Evolutionary conservation across 2,888 invertebrate species (phyloP).

Genomic region (Epinotia demarniana): DNA sequence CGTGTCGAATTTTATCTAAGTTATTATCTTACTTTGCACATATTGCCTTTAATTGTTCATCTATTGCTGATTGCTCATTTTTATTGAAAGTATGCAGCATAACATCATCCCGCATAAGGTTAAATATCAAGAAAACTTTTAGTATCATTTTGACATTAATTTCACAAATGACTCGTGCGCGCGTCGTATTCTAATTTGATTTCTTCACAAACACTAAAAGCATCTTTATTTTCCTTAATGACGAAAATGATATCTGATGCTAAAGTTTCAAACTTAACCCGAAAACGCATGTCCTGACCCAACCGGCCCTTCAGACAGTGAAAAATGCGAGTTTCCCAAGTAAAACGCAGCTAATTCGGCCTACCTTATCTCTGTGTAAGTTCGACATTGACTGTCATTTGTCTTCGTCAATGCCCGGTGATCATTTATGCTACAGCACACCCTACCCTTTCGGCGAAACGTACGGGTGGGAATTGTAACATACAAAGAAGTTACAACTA

Average conservation of each 20-base stretch:
- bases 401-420: constrained; percentile 84
- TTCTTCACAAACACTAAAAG: not conserved
- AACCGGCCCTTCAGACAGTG: constrained; percentile 69
- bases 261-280: constrained; percentile 32
- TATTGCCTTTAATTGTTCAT: not conserved
- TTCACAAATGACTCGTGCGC: not conserved
- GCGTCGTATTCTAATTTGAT: not conserved
- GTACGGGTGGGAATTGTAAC: constrained; percentile 52
- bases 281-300: constrained; percentile 47
- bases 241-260: constrained; percentile 15
- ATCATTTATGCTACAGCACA: constrained; percentile 86
- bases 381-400: constrained; percentile 83
- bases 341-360: constrained; percentile 83
- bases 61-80: too few relatives aligned
- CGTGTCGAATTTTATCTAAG: too few relatives aligned
- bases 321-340: constrained; percentile 74
- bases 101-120: too few relatives aligned
- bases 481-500: constrained; percentile 37
- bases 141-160: not conserved
- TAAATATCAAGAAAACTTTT: too few relatives aligned
- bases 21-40: too few relatives aligned
- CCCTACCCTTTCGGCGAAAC: constrained; percentile 77
- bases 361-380: constrained; percentile 83
- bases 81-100: too few relatives aligned
- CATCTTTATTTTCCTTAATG: constrained; percentile 2